A percentile compares a stretch with the other conserved stretches of the same genome.
Conservation (phyloP, 2,113 vertebrate species). For the Edolisoma coerulescens region DNA sequence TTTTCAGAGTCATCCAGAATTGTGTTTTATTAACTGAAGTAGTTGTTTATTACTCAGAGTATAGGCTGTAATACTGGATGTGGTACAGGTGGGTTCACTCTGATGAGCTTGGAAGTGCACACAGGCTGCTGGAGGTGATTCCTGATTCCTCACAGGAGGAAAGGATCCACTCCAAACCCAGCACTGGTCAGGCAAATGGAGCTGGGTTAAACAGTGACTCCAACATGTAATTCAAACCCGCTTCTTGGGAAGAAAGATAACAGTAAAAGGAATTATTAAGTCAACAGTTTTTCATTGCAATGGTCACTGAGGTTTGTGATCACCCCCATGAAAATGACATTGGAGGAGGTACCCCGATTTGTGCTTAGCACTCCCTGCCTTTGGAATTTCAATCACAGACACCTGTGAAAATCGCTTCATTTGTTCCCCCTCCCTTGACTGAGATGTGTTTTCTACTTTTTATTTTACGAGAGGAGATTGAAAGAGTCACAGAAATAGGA, state of each 20-base stretch:
- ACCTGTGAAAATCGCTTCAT: background rate
- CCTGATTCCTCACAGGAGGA: background rate
- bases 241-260: background rate
- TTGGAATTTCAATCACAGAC: background rate
- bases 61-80: accelerated
- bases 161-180: background rate
- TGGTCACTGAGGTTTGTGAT: background rate
- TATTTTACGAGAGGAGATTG: background rate
- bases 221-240: background rate
- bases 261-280: background rate
- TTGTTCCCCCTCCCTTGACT: background rate
- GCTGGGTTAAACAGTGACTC: background rate
- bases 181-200: background rate
- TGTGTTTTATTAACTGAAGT: background rate
- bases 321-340: background rate
- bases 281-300: background rate
- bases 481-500: background rate
- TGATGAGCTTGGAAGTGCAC: too few relatives aligned
- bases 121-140: background rate
- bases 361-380: background rate
- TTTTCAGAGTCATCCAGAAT: background rate
- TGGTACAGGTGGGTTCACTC: background rate
- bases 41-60: background rate
- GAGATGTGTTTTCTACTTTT: background rate
- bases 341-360: background rate